Evolutionary conservation across 2,113 vertebrate genomes (phyloP).

Genomic region (Rhea americana): DNA sequence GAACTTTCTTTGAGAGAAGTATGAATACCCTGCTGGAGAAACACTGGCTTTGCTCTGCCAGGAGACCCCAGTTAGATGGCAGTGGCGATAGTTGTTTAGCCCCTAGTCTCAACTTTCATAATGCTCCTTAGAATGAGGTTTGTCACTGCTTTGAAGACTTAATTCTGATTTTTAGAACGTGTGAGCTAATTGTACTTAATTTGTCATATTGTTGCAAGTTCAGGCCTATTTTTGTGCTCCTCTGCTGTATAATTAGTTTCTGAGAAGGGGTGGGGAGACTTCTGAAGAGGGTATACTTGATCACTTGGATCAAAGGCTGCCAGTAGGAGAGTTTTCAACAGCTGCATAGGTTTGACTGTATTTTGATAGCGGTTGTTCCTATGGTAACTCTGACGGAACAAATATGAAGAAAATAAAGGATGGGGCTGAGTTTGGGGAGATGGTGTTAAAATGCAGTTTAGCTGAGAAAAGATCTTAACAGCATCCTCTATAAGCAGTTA

Average conservation of each 20-base stretch:
- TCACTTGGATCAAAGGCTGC: not conserved
- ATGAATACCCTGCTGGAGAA: not conserved
- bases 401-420: not conserved
- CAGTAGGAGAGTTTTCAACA: not conserved
- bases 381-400: slow-evolving; percentile 46
- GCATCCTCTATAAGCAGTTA: too few relatives aligned
- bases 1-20: not conserved
- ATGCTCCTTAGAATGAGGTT: not conserved
- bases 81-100: not conserved
- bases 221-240: not conserved
- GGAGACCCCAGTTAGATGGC: not conserved
- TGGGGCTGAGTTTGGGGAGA: not conserved
- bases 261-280: not conserved
- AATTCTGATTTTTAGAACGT: not conserved
- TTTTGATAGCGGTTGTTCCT: slow-evolving; percentile 17
- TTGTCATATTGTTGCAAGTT: not conserved
- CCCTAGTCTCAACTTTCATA: not conserved
- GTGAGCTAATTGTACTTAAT: not conserved
- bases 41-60: not conserved
- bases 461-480: not conserved
- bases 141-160: not conserved
- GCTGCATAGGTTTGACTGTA: not conserved
- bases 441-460: slow-evolving; percentile 2
- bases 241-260: slow-evolving; percentile 13
- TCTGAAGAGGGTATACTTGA: not conserved